Evolutionary conservation across 2,888 invertebrate genomes (phyloP).

Genomic region (Mylabris sibirica): DNA sequence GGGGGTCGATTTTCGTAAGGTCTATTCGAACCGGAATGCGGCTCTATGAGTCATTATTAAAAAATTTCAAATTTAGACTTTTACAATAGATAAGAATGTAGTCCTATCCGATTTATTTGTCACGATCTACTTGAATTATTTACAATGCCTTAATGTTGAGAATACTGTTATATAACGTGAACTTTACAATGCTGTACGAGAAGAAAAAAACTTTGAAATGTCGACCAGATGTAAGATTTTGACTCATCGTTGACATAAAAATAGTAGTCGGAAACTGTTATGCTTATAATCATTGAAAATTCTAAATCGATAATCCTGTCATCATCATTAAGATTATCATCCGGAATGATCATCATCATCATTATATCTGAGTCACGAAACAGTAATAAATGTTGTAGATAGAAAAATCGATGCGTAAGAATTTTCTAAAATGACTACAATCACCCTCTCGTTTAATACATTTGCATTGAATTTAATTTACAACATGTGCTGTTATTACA

Average conservation of each 20-base stretch:
- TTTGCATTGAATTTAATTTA: neutral
- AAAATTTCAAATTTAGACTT: neutral
- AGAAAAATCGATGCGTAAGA: neutral
- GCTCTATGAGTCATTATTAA: neutral
- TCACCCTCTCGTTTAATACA: neutral
- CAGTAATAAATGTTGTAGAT: neutral
- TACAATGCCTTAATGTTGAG: too few species aligned
- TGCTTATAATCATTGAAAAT: neutral
- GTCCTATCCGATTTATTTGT: neutral
- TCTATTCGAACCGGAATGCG: neutral
- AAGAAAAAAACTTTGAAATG: neutral
- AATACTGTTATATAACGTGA: neutral
- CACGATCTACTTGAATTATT: too few species aligned
- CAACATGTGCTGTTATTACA: too few species aligned
- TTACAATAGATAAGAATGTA: neutral
- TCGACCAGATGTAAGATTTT: constrained; percentile 5
- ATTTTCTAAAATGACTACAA: neutral
- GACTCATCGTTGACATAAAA: neutral
- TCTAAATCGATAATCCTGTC: constrained; percentile 8
- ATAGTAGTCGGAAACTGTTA: neutral
- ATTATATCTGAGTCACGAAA: neutral
- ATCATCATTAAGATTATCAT: neutral
- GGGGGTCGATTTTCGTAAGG: neutral
- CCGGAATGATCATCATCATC: neutral
- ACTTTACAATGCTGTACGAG: neutral